Percentiles rank a stretch among this genome's conserved stretches.
phyloP scores from a whole-genome alignment of 53 echinoderm and acorn worm genomes.

The Echinarachnius parma region DNA sequence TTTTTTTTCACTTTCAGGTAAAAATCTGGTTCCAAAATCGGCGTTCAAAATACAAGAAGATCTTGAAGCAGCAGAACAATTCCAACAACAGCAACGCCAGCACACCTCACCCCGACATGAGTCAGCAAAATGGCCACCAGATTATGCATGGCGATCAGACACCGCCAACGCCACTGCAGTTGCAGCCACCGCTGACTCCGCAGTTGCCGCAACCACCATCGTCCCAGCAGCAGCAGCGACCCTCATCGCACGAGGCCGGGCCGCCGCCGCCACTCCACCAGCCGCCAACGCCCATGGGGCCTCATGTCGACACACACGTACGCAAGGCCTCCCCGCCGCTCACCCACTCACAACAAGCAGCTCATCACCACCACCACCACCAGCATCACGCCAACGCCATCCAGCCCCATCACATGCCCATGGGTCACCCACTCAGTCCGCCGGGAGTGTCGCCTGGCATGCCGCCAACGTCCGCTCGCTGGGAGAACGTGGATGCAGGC shows the following conservation, averaged over 20 bases:
- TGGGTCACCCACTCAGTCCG: slow-evolving; percentile 38
- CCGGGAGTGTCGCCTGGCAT: slow-evolving; percentile 12
- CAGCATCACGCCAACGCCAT: neutral
- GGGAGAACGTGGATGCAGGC: slow-evolving; percentile 19
- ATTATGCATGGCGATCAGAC: slow-evolving; percentile 17
- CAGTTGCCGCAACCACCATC: neutral
- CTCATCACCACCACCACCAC: neutral
- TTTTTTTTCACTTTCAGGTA: slow-evolving; percentile 51
- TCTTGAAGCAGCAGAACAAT: slow-evolving; percentile 75
- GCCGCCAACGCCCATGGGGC: slow-evolving; percentile 29
- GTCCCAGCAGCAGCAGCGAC: neutral
- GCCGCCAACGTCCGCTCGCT: slow-evolving; percentile 27
- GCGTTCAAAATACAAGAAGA: slow-evolving; percentile 93
- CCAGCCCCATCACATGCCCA: slow-evolving; percentile 24
- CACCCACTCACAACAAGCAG: neutral
- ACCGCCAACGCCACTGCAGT: slow-evolving; percentile 17
- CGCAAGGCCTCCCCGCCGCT: slow-evolving; percentile 31
- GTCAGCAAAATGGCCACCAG: neutral
- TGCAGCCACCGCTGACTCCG: neutral
- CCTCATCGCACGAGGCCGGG: neutral
- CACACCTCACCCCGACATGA: slow-evolving; percentile 21
- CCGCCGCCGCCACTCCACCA: slow-evolving; percentile 3
- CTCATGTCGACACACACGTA: slow-evolving; percentile 8
- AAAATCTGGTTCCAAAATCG: slow-evolving; percentile 99
- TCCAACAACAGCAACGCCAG: slow-evolving; percentile 30